Conservation (phyloP, 1,140 invertebrate genomes). For the Pararge aegeria region DNA sequence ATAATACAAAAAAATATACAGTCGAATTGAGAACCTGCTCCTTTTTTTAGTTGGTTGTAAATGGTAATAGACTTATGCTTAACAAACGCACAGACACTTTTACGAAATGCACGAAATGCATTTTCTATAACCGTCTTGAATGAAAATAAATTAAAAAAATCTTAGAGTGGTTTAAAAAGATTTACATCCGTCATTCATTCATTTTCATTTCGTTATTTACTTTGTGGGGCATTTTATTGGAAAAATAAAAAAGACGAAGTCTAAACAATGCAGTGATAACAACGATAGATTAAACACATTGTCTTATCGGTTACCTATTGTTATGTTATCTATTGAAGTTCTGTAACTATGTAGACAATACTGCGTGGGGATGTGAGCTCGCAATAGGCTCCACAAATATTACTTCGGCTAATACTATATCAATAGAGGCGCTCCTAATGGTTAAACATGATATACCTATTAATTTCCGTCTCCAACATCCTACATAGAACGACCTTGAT, state of each 20-base stretch:
- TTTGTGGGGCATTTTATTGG: too few species aligned
- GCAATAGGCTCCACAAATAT: neutral
- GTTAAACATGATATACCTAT: neutral
- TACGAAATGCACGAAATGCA: too few species aligned
- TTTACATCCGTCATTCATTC: too few species aligned
- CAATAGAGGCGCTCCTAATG: slow-evolving; percentile 1
- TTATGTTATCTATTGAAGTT: neutral
- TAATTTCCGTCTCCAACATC: neutral
- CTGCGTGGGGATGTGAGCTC: neutral
- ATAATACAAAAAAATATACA: too few species aligned
- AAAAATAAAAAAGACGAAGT: neutral
- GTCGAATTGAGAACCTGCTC: too few species aligned
- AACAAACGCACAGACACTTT: too few species aligned
- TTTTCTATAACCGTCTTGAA: too few species aligned
- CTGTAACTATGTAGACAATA: neutral
- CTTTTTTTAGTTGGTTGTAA: too few species aligned
- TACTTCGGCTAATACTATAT: neutral
- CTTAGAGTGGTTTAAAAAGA: too few species aligned
- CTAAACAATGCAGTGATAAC: neutral
- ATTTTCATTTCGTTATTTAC: too few species aligned
- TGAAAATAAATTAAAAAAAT: too few species aligned
- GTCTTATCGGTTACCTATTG: neutral
- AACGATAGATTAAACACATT: neutral
- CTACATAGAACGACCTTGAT: neutral
- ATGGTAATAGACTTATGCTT: too few species aligned